phyloP scores from a whole-genome alignment of 35 echinoderm and acorn worm species.

The Ophiothrix spiculata region DNA sequence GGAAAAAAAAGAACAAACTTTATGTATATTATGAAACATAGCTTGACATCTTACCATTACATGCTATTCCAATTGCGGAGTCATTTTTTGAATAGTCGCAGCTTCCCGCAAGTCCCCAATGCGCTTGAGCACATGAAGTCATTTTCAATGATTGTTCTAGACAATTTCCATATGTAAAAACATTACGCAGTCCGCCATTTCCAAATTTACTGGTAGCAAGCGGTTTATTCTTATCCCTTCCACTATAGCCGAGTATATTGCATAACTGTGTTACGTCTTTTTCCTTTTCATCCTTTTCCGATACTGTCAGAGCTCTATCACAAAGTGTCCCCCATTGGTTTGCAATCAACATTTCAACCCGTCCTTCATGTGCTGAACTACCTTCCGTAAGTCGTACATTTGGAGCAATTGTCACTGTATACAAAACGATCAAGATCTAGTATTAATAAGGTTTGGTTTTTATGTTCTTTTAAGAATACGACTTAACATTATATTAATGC shows the following conservation, averaged over 20 bases:
- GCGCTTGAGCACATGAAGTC: not conserved
- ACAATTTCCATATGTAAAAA: not conserved
- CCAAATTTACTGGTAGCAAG: not conserved
- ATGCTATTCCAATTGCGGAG: not conserved
- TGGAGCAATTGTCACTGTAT: not conserved
- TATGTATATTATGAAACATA: not conserved
- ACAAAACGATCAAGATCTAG: not conserved
- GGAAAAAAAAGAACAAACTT: not conserved
- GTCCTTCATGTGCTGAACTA: not conserved
- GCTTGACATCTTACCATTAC: too few relatives aligned
- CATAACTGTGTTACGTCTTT: not conserved
- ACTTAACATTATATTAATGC: not conserved
- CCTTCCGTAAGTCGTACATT: not conserved
- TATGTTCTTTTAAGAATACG: not conserved
- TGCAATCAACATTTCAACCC: not conserved
- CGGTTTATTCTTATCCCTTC: not conserved
- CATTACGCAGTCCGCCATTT: not conserved
- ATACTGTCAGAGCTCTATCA: not conserved
- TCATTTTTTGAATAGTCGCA: not conserved
- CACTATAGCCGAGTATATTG: not conserved
- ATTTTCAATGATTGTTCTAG: not conserved
- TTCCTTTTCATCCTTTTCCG: too few relatives aligned
- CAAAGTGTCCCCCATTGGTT: not conserved
- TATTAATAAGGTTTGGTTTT: not conserved
- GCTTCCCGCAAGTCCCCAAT: not conserved